phyloP scores from a whole-genome alignment of 2,797 vertebrate species.

The Garrulus glandarius region DNA sequence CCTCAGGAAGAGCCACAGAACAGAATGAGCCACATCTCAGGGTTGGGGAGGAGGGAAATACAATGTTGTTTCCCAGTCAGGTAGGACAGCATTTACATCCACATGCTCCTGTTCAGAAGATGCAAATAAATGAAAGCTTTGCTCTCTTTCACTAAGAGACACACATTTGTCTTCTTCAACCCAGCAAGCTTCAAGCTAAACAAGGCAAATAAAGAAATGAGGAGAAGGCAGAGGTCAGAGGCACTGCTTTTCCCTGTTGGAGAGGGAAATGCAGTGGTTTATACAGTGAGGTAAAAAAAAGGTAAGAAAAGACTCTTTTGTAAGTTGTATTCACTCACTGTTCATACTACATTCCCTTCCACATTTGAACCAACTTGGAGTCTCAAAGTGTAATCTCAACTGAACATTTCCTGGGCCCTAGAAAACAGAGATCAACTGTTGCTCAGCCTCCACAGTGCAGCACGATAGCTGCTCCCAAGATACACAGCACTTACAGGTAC shows the following conservation, averaged over 20 bases:
- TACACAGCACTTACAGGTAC: not conserved
- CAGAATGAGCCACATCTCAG: not conserved
- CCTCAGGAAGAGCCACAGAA: not conserved
- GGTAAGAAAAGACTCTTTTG: not conserved
- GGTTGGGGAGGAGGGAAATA: not conserved
- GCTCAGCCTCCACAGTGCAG: not conserved
- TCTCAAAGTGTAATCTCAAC: not conserved
- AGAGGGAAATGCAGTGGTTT: not conserved
- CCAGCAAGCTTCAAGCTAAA: not conserved
- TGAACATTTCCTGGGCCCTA: not conserved
- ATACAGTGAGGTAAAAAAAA: rapidly evolving
- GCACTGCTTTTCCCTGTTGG: not conserved
- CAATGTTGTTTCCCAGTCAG: not conserved
- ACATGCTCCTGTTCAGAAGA: not conserved
- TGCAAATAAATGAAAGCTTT: not conserved
- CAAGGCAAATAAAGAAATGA: not conserved
- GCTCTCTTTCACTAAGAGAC: not conserved
- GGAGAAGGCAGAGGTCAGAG: not conserved
- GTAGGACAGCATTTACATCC: not conserved
- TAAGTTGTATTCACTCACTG: not conserved
- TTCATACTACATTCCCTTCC: not conserved
- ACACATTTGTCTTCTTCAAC: not conserved
- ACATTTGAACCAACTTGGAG: not conserved
- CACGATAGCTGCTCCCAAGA: not conserved
- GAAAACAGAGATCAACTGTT: not conserved